Conservation (phyloP, 1,140 invertebrate species). For the Tribolium madens region DNA sequence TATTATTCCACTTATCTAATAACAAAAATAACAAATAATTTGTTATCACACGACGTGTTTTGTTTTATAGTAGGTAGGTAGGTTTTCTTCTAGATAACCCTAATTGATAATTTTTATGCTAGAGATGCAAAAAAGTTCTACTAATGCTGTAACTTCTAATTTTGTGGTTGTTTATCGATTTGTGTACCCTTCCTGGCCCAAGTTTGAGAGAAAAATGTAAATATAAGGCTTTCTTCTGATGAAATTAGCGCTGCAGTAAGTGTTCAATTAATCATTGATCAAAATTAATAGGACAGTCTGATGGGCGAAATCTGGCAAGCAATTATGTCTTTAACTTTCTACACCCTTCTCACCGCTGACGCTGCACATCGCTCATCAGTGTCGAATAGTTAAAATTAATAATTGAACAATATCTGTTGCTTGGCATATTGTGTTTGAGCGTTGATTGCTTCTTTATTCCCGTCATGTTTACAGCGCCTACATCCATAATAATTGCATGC, state of each 20-base stretch:
- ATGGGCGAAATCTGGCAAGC: conserved; percentile 15
- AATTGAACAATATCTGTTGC: conserved; percentile 46
- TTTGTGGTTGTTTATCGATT: background rate
- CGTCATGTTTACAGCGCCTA: conserved; percentile 43
- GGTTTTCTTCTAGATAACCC: too few species aligned
- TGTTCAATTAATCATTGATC: conserved; percentile 29
- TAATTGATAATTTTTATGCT: too few species aligned
- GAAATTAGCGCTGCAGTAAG: background rate
- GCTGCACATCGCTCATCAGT: background rate
- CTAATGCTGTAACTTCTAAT: background rate
- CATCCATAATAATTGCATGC: conserved; percentile 46
- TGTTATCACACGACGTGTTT: too few species aligned
- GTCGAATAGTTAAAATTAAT: conserved; percentile 33
- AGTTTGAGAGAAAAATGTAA: background rate
- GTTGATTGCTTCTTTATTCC: conserved; percentile 45
- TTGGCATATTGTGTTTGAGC: conserved; percentile 37
- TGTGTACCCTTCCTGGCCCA: background rate
- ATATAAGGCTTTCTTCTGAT: background rate
- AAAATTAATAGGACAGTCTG: background rate
- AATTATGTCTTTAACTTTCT: conserved; percentile 28
- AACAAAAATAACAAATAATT: too few species aligned
- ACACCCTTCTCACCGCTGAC: background rate
- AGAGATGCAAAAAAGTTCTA: too few species aligned
- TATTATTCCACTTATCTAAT: too few species aligned
- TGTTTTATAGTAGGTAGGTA: too few species aligned